Conservation (phyloP, 2,888 invertebrate genomes). For the Tipula unca region DNA sequence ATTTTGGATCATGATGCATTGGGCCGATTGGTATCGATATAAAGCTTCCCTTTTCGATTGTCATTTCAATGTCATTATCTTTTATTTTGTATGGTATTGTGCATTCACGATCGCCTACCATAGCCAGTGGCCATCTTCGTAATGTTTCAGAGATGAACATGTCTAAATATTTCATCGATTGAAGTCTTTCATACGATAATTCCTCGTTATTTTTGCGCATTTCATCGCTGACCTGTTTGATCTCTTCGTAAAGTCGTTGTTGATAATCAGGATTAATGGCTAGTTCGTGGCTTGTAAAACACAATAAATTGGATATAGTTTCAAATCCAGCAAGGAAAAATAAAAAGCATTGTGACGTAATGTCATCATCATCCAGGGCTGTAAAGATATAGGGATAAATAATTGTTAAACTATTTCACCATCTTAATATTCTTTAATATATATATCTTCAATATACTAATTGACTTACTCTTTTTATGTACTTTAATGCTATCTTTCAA, state of each 20-base stretch:
- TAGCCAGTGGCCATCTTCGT: constrained; percentile 46
- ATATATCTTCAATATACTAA: too few species aligned
- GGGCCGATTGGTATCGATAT: constrained; percentile 40
- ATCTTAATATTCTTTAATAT: too few species aligned
- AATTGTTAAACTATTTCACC: not conserved
- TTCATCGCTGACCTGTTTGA: constrained; percentile 33
- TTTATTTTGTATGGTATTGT: constrained; percentile 44
- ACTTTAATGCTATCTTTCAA: constrained; percentile 17
- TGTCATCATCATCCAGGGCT: constrained; percentile 38
- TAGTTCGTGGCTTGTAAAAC: constrained; percentile 49
- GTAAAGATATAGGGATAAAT: too few species aligned
- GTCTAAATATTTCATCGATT: constrained; percentile 48
- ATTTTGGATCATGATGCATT: constrained; percentile 46
- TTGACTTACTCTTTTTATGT: not conserved
- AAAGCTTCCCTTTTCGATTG: constrained; percentile 27
- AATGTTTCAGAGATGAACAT: constrained; percentile 49
- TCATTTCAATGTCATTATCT: constrained; percentile 32
- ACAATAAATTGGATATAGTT: constrained; percentile 36
- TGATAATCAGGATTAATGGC: constrained; percentile 51
- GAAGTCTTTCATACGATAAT: constrained; percentile 45
- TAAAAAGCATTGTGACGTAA: constrained; percentile 47
- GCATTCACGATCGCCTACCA: constrained; percentile 45
- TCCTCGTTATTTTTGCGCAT: not conserved
- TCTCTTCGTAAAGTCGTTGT: constrained; percentile 46
- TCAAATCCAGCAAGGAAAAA: constrained; percentile 50